A percentile compares a stretch with the other conserved stretches of the same genome.
These are phyloP conservation scores for Knipowitschia caucasica DNA, from an alignment of 2,797 vertebrate genomes.

Conservation along the genomic window DNA sequence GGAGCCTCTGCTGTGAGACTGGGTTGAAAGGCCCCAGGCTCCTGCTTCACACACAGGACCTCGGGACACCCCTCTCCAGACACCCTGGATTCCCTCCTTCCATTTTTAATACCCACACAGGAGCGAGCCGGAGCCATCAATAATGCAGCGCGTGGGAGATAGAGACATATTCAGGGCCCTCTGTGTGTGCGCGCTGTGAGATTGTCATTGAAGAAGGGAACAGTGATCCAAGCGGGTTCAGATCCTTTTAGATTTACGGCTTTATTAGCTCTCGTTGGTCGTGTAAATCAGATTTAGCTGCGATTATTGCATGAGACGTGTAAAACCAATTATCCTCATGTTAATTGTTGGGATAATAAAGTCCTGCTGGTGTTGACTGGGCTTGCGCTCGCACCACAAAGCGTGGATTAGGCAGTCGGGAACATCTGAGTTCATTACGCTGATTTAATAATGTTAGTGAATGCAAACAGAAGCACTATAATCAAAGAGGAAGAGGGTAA, in stretches of 20 bases:
- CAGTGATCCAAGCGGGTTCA: conserved; percentile 8
- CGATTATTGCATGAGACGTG: conserved; percentile 34
- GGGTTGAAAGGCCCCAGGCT: conserved; percentile 53
- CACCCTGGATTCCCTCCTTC: conserved; percentile 41
- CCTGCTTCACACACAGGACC: conserved; percentile 61
- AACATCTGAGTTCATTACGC: conserved; percentile 3
- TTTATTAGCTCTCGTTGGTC: conserved; percentile 23
- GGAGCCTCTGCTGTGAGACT: conserved; percentile 60
- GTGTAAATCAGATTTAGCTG: conserved; percentile 28
- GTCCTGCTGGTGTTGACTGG: conserved; percentile 19
- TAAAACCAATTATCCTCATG: conserved; percentile 38
- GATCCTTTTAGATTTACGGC: conserved; percentile 4
- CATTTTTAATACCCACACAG: conserved; percentile 67
- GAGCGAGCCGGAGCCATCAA: conserved; percentile 48
- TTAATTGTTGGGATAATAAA: conserved; percentile 45
- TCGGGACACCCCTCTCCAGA: conserved; percentile 55
- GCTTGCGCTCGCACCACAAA: conserved; percentile 20
- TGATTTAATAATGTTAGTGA: not conserved
- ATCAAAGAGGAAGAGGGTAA: no score
- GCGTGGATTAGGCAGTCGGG: conserved; percentile 3
- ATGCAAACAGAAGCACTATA: not conserved
- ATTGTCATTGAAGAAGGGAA: conserved; percentile 22
- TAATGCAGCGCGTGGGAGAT: conserved; percentile 50
- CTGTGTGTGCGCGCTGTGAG: conserved; percentile 18
- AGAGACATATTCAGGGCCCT: conserved; percentile 37